Base-by-base conservation (phyloP, 1,140 invertebrate species). In the Batillaria attramentaria region DNA sequence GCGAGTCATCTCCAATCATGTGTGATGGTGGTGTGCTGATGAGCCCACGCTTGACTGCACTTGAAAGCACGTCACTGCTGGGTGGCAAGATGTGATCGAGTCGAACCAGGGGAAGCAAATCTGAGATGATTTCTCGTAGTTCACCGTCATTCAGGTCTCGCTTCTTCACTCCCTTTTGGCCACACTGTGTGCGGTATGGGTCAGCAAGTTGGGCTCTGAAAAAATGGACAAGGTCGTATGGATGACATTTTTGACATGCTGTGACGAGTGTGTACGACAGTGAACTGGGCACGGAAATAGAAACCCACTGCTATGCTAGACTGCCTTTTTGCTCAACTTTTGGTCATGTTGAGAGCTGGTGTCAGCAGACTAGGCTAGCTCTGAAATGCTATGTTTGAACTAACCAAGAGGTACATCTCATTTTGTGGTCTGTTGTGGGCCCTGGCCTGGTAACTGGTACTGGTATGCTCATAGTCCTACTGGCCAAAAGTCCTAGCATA, bases 131-230 rank as follows among this genome's bases (percentile, higher is more conserved):
- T 87, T 98, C 96, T 10, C 96, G 92, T 68, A 98, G 90, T 88
- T 97, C 97, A 8, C 95, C 94, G 89, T 97, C 97, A 87, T 95
- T 96, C 65, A 97, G 84, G 79, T 96, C 95, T 54, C 95, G 91
- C 82, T 96, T 95, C 83, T 96, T 96, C 1, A 97, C 93, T 5
- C 95, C 96, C 89, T 97, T 96, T 96, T 93, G 20, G 95, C 93
- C 39, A 97, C 95, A 54, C 96, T 97, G 90, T 97, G 96, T 31
- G 96, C 95, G 8, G 97, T 97, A 88, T 97, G 96, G 87, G 95
- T 97, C 46, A 98, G 92, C 68, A 98, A 91, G 92, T 98, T 98
- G 13, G 97, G 97, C 88, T 98, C 97, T 93, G 93, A 90, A 91
- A 79, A 70, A 81, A 43, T 28, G 39, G 5, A 46, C 35, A 16